Evolutionary conservation across 2,888 invertebrate genomes (phyloP).

Genomic region (Ashinkailepas kermadecensis): DNA sequence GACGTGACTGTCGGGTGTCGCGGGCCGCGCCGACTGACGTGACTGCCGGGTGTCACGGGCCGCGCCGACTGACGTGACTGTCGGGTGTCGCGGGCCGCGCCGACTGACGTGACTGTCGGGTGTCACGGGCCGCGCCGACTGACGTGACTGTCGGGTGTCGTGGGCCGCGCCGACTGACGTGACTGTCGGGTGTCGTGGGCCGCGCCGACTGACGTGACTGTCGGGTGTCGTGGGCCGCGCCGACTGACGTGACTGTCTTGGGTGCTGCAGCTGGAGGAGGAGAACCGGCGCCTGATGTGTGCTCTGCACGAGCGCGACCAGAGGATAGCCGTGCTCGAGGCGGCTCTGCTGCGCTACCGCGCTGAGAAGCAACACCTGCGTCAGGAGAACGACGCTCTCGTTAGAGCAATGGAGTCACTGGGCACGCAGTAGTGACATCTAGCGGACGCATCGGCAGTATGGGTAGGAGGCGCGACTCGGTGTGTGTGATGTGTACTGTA

Average conservation of each 20-base stretch:
- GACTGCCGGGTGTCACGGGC: no score
- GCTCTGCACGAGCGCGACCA: constrained; percentile 4
- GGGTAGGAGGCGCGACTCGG: no score
- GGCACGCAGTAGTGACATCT: background rate
- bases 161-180: no score
- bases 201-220: background rate
- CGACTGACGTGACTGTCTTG: background rate
- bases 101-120: no score
- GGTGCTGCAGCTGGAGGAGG: background rate
- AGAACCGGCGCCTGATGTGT: background rate
- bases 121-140: no score
- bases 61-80: no score
- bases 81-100: no score
- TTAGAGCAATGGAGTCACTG: background rate
- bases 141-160: no score
- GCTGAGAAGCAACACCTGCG: background rate
- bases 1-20: no score
- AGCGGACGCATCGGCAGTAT: no score
- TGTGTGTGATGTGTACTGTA: no score
- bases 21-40: no score
- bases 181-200: background rate
- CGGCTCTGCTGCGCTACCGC: background rate
- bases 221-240: background rate
- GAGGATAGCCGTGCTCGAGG: constrained; percentile 5
- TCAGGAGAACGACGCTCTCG: background rate